These are phyloP conservation scores for Drosophila ogumai DNA, from an alignment of 1,140 invertebrate species.

Conservation along the genomic window DNA sequence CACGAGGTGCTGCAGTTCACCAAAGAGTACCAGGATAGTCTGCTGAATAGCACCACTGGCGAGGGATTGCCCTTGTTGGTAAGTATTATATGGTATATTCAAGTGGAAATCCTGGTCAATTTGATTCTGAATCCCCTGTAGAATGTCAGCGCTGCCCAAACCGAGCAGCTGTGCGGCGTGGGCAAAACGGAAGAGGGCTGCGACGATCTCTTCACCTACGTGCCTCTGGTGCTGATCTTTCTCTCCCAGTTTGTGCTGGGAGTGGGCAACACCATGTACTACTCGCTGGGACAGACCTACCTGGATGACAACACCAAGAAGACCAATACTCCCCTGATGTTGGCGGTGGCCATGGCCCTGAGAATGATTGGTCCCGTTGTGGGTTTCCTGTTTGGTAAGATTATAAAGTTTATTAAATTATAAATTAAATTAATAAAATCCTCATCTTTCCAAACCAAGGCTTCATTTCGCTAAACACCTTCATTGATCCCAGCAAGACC, in stretches of 20 bases:
- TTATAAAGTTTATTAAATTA: not conserved
- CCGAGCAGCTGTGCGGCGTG: slow-evolving; percentile 68
- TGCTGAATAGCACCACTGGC: slow-evolving; percentile 34
- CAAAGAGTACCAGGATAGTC: slow-evolving; percentile 79
- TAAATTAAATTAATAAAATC: not conserved
- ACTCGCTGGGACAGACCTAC: slow-evolving; percentile 89
- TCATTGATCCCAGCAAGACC: slow-evolving; percentile 88
- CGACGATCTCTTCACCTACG: slow-evolving; percentile 85
- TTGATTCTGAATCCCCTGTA: not conserved
- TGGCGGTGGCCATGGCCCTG: slow-evolving; percentile 84
- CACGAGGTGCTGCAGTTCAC: slow-evolving; percentile 85
- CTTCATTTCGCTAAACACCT: slow-evolving; percentile 88
- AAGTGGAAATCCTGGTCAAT: not conserved
- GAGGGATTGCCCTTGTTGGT: slow-evolving; percentile 47
- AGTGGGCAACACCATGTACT: slow-evolving; percentile 89
- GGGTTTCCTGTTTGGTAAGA: slow-evolving; percentile 75
- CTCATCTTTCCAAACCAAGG: slow-evolving; percentile 84
- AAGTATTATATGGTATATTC: not conserved
- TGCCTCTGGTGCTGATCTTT: slow-evolving; percentile 88
- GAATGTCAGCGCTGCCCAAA: slow-evolving; percentile 49
- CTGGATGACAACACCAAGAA: slow-evolving; percentile 90
- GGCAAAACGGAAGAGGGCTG: slow-evolving; percentile 78
- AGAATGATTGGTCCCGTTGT: slow-evolving; percentile 82
- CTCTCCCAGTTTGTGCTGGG: slow-evolving; percentile 89
- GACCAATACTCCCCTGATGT: slow-evolving; percentile 88